Conservation (phyloP, 2,113 vertebrate genomes). For the Osmerus mordax region DNA sequence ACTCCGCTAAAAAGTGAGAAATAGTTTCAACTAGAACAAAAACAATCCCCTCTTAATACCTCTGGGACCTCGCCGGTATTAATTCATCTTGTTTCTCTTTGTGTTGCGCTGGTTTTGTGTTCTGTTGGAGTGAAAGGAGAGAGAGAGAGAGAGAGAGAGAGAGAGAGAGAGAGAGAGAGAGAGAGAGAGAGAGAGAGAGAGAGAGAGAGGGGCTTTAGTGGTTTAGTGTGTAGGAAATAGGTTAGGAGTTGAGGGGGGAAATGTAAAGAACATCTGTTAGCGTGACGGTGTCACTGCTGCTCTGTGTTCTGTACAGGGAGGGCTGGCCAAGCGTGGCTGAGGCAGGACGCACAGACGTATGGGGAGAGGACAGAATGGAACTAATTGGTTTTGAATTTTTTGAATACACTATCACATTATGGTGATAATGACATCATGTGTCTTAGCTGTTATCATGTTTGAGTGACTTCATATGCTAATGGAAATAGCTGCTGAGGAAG, state of each 20-base stretch:
- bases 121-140: slow-evolving; percentile 28
- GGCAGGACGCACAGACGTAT: slow-evolving; percentile 60
- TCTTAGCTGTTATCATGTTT: neutral
- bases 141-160: slow-evolving; percentile 10
- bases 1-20: slow-evolving; percentile 69
- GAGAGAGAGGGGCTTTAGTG: slow-evolving; percentile 47
- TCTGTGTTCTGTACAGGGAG: slow-evolving; percentile 65
- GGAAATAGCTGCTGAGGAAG: neutral
- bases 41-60: slow-evolving; percentile 61
- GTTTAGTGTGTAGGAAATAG: slow-evolving; percentile 66
- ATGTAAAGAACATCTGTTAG: slow-evolving; percentile 71
- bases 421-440: neutral
- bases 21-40: slow-evolving; percentile 72
- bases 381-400: slow-evolving; percentile 27
- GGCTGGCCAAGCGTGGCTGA: slow-evolving; percentile 57
- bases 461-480: neutral
- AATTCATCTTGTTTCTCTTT: slow-evolving; percentile 76
- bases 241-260: slow-evolving; percentile 61
- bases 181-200: slow-evolving; percentile 1
- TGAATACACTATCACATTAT: neutral
- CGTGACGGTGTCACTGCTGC: slow-evolving; percentile 67
- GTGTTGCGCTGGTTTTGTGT: slow-evolving; percentile 63
- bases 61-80: slow-evolving; percentile 64
- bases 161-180: slow-evolving; percentile 33
- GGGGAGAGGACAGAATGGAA: slow-evolving; percentile 53